These are phyloP conservation scores for Drosophila neotestacea DNA, from an alignment of 2,888 invertebrate genomes.

Conservation along the genomic window DNA sequence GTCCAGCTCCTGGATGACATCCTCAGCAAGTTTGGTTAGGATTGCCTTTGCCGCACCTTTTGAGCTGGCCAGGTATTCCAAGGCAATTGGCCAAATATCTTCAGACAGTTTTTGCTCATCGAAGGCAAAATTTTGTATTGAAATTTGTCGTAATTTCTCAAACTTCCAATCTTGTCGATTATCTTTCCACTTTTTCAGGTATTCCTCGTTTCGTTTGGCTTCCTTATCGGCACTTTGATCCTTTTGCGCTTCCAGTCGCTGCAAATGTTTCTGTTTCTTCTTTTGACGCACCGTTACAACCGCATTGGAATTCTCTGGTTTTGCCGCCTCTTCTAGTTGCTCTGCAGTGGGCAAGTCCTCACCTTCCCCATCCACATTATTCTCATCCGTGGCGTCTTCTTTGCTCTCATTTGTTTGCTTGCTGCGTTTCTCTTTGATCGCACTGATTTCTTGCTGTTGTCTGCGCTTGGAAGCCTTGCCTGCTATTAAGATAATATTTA, in stretches of 20 bases:
- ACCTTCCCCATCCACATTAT: constrained; percentile 85
- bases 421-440: constrained; percentile 54
- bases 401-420: constrained; percentile 31
- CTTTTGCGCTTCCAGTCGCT: constrained; percentile 87
- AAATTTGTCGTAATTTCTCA: constrained; percentile 91
- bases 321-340: constrained; percentile 80
- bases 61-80: constrained; percentile 90
- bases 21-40: constrained; percentile 88
- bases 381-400: constrained; percentile 72
- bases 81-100: constrained; percentile 88
- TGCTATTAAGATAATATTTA: constrained; percentile 1
- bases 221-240: constrained; percentile 86
- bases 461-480: constrained; percentile 58
- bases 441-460: constrained; percentile 34
- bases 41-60: constrained; percentile 89
- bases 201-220: constrained; percentile 88
- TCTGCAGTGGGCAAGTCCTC: constrained; percentile 82
- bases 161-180: constrained; percentile 91
- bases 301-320: constrained; percentile 82
- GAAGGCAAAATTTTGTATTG: constrained; percentile 90
- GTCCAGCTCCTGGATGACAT: constrained; percentile 88
- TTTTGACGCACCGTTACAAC: constrained; percentile 88
- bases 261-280: constrained; percentile 88
- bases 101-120: constrained; percentile 87
- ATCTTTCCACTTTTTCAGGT: constrained; percentile 91